Evolutionary conservation across 2,113 vertebrate genomes (phyloP), one percentile per base, ranked within the genome.

Genomic region (Pao palembangensis): DNA sequence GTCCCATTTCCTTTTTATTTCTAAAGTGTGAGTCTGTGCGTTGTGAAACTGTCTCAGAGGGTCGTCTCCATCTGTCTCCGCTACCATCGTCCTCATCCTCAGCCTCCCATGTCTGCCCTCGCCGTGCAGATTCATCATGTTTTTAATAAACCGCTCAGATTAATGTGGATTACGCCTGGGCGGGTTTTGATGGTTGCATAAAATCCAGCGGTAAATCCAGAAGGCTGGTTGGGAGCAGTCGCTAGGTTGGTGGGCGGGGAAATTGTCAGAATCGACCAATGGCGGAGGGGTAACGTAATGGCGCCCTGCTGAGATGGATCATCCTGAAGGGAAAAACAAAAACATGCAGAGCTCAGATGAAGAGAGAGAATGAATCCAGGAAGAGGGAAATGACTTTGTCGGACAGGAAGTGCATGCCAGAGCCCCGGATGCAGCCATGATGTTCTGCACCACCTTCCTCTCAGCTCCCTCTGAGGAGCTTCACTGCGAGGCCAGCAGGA

Each of bases 371-470:
- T 58, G 65, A 76, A 73, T 70, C 28, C 18, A 47, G 38, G 56
- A 69, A 55, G 71, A 52, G 52, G 44, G 8, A 8, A n/a, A 18
- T n/a, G 5, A 68, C 34, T 54, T 48, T 28, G 51, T 41, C 38
- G 14, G 8, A 1, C n/a, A 10, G 46, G 5, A 13, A 44, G 18
- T 51, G 71, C 11, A n/a, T 16, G 11, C 44, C 5, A n/a, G 25
- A 28, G 25, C 25, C 25, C 5, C 25, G 1, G 25, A 54, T 23
- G 6, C 42, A 25, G 62, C 47, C 0, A 88, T 87, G 86, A 92
- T 92, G 88, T 91, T 92, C 85, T 92, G 89, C 72, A 91, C 90
- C 75, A 89, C 90, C 49, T 92, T 92, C 68, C 87, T 88, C 51
- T 91, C 91, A 10, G 61, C 86, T 1, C 81, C 90, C 46, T 87